A percentile compares a stretch with the other conserved stretches of the same genome.
These are phyloP conservation scores for Drosophila colorata DNA, from an alignment of 2,888 invertebrate genomes.

Conservation along the genomic window DNA sequence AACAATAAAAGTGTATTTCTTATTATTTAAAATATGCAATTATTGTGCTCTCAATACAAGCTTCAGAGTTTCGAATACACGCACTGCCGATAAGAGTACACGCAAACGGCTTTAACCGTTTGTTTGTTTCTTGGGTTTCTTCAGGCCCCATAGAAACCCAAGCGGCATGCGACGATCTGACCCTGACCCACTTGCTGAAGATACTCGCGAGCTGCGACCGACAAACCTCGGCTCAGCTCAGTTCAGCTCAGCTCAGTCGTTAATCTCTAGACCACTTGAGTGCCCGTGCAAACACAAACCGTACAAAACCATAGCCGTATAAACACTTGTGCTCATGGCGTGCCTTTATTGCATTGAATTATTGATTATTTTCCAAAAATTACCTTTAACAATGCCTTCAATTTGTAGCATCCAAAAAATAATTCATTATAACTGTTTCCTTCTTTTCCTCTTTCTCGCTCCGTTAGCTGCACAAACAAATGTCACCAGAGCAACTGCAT, in stretches of 20 bases:
- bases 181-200: slow-evolving; percentile 78
- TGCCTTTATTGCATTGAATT: slow-evolving; percentile 61
- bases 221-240: slow-evolving; percentile 26
- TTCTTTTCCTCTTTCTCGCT: slow-evolving; percentile 2
- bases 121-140: slow-evolving; percentile 40
- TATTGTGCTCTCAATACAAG: slow-evolving; percentile 28
- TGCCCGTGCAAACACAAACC: slow-evolving; percentile 43
- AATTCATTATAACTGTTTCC: slow-evolving; percentile 16
- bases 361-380: slow-evolving; percentile 72
- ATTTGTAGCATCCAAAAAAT: slow-evolving; percentile 59
- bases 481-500: slow-evolving; percentile 93
- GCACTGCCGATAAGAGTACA: slow-evolving; percentile 58
- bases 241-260: slow-evolving; percentile 36
- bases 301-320: slow-evolving; percentile 59
- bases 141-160: slow-evolving; percentile 32
- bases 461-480: slow-evolving; percentile 93
- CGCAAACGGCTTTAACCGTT: slow-evolving; percentile 53
- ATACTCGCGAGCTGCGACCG: slow-evolving; percentile 49
- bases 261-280: slow-evolving; percentile 65
- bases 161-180: slow-evolving; percentile 65
- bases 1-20: slow-evolving; percentile 52
- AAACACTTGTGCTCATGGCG: slow-evolving; percentile 62
- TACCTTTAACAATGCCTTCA: slow-evolving; percentile 68
- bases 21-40: slow-evolving; percentile 65
- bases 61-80: slow-evolving; percentile 26